Conservation (phyloP, 2,113 vertebrate genomes). For the Chaetorhynchus papuensis region DNA sequence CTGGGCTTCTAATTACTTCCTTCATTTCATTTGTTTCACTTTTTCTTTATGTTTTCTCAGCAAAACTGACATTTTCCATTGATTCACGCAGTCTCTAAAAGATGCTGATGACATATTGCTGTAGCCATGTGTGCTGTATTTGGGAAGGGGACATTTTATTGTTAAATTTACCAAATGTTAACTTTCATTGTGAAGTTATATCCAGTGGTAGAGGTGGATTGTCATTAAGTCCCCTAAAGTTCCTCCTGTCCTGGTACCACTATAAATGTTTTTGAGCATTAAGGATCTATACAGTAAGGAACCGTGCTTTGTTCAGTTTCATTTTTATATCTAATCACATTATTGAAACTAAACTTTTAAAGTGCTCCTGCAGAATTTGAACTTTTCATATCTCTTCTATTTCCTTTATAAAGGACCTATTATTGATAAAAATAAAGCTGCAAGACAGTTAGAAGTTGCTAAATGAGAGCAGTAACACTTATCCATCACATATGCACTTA, state of each 20-base stretch:
- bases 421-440: not conserved
- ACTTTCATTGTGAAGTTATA: not conserved
- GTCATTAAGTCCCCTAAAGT: not conserved
- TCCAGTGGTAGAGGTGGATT: not conserved
- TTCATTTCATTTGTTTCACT: not conserved
- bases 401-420: not conserved
- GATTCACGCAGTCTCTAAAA: not conserved
- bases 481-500: not conserved
- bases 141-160: not conserved
- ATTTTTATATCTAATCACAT: not conserved
- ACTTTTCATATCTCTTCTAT: not conserved
- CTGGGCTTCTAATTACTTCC: not conserved
- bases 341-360: not conserved
- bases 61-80: not conserved
- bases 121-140: not conserved
- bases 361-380: not conserved
- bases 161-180: not conserved
- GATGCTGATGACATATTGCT: not conserved
- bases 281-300: not conserved
- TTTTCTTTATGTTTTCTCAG: not conserved
- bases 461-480: not conserved
- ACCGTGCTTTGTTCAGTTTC: not conserved
- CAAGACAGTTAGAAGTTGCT: not conserved
- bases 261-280: not conserved
- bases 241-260: not conserved